Percentiles rank a stretch among this genome's conserved stretches.
These are phyloP conservation scores for Eupithecia dodoneata DNA, from an alignment of 2,888 invertebrate genomes.

Conservation along the genomic window DNA sequence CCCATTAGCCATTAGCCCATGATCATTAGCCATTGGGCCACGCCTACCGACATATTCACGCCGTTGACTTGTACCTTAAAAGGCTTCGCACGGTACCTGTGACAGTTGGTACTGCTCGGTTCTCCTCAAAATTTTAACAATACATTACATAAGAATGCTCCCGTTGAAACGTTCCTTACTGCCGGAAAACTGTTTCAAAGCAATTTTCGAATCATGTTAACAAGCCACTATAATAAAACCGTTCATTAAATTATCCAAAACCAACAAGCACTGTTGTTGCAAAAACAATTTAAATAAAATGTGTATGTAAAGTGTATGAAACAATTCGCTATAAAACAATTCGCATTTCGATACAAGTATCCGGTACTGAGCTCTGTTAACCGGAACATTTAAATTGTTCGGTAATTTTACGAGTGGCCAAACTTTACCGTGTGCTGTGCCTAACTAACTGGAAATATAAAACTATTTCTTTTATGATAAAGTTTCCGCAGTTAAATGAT, in stretches of 20 bases:
- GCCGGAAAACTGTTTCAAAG: background rate
- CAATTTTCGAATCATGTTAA: background rate
- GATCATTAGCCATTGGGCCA: no score
- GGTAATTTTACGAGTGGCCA: slow-evolving; percentile 46
- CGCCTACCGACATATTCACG: no score
- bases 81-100: background rate
- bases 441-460: slow-evolving; percentile 39
- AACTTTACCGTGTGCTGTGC: slow-evolving; percentile 42
- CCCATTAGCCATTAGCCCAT: no score
- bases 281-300: background rate
- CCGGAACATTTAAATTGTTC: slow-evolving; percentile 50
- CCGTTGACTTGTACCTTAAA: no score
- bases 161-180: no score
- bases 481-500: slow-evolving; percentile 42
- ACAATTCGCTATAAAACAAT: slow-evolving; percentile 29
- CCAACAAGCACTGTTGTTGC: background rate
- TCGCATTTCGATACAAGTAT: slow-evolving; percentile 31
- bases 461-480: slow-evolving; percentile 42
- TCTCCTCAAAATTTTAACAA: background rate
- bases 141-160: background rate
- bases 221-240: background rate
- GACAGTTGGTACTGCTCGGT: background rate
- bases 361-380: slow-evolving; percentile 27
- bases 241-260: background rate
- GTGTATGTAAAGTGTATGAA: slow-evolving; percentile 19